Evolutionary conservation across 92 coral and sea anemone genomes (phyloP), one percentile per base, ranked within the genome.

Genomic region (Zoanthus sociatus): DNA sequence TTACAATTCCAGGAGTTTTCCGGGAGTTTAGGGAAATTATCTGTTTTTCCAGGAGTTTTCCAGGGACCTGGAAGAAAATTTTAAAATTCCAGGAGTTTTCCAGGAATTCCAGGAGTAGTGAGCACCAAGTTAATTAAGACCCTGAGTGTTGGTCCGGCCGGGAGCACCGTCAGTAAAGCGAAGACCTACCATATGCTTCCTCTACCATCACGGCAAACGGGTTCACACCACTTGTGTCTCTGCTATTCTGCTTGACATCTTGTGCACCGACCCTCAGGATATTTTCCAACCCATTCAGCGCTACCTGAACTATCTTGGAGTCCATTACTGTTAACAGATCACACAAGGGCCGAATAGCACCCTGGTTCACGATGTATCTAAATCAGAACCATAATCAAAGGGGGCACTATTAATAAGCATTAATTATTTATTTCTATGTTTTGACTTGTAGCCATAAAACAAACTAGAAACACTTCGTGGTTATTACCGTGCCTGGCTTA

Each of bases 361-460:
- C 99, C 79, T 94, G 98, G 68, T 94, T 95, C 55, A 97, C 99
- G 9, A 97, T 92, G 76, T 97, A 97, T 70, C 99, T 97, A 89
- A 47, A 37, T 44, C 33, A 51, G 42, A 73, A 83, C 78, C 44
- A 71, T 11, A 76, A 13, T 1, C 30, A 5, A 15, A 53, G 26
- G 66, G 42, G 42, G 42, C 4, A 37, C 42, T 0, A 37, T 37
- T 37, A 37, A 37, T 37, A 37, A 37, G 0, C 42, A 37, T 37
- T 37, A 26, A 26, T 26, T 26, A 26, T 26, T 26, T 26, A 26
- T 26, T 26, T 4, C 3, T 2, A 37, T 37, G 42, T 37, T 37
- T 37, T 37, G 42, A 37, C 42, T 37, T 4, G 42, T 37, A 37
- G 42, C 2, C 42, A 37, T 37, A 37, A 37, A 37, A 37, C 42